phyloP scores from a whole-genome alignment of 2,113 vertebrate genomes.

The Platycercus adscitus region DNA sequence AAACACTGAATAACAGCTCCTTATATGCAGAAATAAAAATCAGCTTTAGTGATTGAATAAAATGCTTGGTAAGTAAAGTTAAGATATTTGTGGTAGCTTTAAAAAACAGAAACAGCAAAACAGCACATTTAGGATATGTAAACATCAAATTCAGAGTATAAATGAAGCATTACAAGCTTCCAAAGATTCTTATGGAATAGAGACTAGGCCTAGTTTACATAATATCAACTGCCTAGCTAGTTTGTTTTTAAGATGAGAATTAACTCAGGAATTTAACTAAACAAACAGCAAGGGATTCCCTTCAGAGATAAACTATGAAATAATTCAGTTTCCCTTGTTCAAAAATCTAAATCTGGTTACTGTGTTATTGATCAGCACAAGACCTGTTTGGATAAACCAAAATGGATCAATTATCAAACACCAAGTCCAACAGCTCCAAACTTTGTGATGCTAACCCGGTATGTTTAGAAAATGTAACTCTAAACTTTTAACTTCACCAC shows the following conservation, averaged over 20 bases:
- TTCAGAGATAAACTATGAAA: conserved; percentile 8
- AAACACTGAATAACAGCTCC: not conserved
- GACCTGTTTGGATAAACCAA: not conserved
- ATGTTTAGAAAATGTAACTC: not conserved
- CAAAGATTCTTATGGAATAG: not conserved
- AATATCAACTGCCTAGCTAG: not conserved
- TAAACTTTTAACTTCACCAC: not conserved
- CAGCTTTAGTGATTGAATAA: not conserved
- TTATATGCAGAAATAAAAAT: conserved; percentile 24
- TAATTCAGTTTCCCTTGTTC: not conserved
- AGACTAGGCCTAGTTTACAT: not conserved
- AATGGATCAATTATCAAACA: not conserved
- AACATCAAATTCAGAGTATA: conserved; percentile 21
- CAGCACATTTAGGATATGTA: conserved; percentile 15
- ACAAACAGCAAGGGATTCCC: not conserved
- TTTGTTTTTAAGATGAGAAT: conserved; percentile 33
- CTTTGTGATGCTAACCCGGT: not conserved
- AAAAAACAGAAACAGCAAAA: conserved; percentile 3
- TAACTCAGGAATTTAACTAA: conserved; percentile 13
- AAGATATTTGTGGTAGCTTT: not conserved
- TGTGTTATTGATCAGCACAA: not conserved
- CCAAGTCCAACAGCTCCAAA: not conserved
- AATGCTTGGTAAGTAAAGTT: not conserved
- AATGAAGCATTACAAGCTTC: conserved; percentile 7
- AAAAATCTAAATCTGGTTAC: not conserved